phyloP scores from a whole-genome alignment of 2,888 invertebrate species.

The Drosophila tanythrix region DNA sequence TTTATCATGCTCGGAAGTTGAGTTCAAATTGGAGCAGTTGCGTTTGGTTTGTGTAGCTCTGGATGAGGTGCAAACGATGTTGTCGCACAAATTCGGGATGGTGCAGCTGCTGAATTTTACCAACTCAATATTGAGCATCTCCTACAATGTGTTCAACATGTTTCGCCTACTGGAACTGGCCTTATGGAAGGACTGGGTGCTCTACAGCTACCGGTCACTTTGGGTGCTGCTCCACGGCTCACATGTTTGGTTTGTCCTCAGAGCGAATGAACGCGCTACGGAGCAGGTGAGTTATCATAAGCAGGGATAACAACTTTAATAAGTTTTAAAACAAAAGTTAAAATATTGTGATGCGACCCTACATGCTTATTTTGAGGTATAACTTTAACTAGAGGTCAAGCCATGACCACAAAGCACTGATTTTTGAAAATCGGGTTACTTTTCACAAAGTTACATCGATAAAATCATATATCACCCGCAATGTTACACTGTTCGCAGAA shows the following conservation, averaged over 20 bases:
- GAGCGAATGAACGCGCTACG: constrained; percentile 31
- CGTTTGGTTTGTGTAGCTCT: constrained; percentile 25
- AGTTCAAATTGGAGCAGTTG: constrained; percentile 43
- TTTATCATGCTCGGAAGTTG: background rate
- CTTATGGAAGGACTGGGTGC: constrained; percentile 11
- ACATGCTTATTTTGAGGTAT: background rate
- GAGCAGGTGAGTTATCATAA: constrained; percentile 46
- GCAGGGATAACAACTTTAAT: background rate
- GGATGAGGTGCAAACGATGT: constrained; percentile 30
- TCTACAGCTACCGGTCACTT: constrained; percentile 53
- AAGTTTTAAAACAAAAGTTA: background rate
- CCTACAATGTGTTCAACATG: constrained; percentile 50
- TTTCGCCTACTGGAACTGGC: constrained; percentile 49
- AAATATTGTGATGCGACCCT: background rate
- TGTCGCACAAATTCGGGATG: constrained; percentile 29
- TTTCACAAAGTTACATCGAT: too few relatives aligned
- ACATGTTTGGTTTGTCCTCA: constrained; percentile 48
- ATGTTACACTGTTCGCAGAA: background rate
- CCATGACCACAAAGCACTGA: too few relatives aligned
- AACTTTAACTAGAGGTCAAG: too few relatives aligned
- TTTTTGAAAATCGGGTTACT: too few relatives aligned
- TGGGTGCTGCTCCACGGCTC: constrained; percentile 62
- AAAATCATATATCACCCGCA: background rate
- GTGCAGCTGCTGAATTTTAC: constrained; percentile 47
- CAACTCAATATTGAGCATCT: constrained; percentile 53